Evolutionary conservation across 1,140 invertebrate genomes (phyloP), one percentile per base, ranked within the genome.

Genomic region (Galendromus occidentalis): DNA sequence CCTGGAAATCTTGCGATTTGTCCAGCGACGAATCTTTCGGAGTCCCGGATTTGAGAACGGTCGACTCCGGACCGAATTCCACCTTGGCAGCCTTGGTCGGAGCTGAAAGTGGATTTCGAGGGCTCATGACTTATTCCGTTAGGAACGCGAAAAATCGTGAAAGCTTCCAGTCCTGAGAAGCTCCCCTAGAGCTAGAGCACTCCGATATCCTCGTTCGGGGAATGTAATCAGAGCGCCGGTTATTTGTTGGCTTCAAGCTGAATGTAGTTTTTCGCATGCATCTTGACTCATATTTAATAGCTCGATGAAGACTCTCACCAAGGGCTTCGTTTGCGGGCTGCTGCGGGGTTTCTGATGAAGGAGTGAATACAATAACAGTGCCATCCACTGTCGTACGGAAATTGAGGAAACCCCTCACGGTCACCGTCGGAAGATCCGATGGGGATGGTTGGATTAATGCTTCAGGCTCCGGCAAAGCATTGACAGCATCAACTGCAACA

Each of bases 371-470:
- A 85, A 91, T 89, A 20, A 90, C 84, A 7, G 87, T 91, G 70
- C 88, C 87, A 42, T 86, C 87, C 69, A 91, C 87, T 0, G 86
- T 89, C 0, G 87, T 91, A 2, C 86, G 87, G 72, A 90, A 91
- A 75, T 90, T 87, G 33, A 88, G 76, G 74, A 91, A 91, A 14
- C 87, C 87, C 70, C 89, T 87, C n/a, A 91, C 87, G 1, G 87
- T 90, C 75, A 88, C 86, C 2, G 79, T 80, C 9, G 76, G 73
- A 20, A 84, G 84, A 9, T 59, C 51, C 4, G 51, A 59, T 2
- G 22, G 22, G 5, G 51, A 59, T 9, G 51, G 51, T 22, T 59
- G 51, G 25, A 59, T 59, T 2, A 59, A 22, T 17, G 51, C 51
- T 22, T 59, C 25, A 2, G 51, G 51, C 22, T 33, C 14, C 12